phyloP scores from a whole-genome alignment of 2,888 invertebrate species.

The Pyrrhopygopsis socrates region DNA sequence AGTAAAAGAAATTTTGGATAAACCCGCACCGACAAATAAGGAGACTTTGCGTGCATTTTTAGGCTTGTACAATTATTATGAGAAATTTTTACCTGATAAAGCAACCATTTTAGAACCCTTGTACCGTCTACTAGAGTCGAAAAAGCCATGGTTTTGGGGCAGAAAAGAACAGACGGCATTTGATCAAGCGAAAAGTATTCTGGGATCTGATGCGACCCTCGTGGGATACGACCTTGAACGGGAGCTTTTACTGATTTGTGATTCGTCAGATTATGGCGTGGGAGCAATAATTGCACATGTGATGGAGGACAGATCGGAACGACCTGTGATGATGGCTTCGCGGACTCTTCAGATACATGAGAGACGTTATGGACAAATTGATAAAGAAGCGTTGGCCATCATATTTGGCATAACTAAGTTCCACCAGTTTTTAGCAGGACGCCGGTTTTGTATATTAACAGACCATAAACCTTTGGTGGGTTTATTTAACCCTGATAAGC shows the following conservation, averaged over 20 bases:
- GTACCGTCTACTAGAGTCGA: conserved; percentile 37
- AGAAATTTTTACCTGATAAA: conserved; percentile 55
- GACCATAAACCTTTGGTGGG: conserved; percentile 56
- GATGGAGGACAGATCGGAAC: conserved; percentile 72
- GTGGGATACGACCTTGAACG: conserved; percentile 19
- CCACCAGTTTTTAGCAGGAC: conserved; percentile 51
- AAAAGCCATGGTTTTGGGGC: conserved; percentile 13
- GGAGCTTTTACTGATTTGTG: conserved; percentile 47
- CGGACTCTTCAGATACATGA: conserved; percentile 74
- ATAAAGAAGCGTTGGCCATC: conserved; percentile 80
- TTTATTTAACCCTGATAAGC: neutral
- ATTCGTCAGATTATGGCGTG: conserved; percentile 70
- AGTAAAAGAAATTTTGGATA: conserved; percentile 58
- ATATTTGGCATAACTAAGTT: conserved; percentile 75
- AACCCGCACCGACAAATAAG: conserved; percentile 53
- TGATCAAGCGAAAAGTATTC: conserved; percentile 34
- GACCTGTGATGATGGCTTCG: conserved; percentile 72
- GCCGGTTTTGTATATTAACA: conserved; percentile 54
- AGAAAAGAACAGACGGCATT: conserved; percentile 20
- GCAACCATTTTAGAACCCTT: conserved; percentile 59
- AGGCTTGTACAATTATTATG: conserved; percentile 65
- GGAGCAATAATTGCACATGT: conserved; percentile 70
- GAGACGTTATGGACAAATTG: conserved; percentile 73
- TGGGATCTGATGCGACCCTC: conserved; percentile 48
- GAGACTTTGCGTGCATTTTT: conserved; percentile 50